Evolutionary conservation across 2,113 vertebrate species (phyloP).

Genomic region (Austrofundulus limnaeus): DNA sequence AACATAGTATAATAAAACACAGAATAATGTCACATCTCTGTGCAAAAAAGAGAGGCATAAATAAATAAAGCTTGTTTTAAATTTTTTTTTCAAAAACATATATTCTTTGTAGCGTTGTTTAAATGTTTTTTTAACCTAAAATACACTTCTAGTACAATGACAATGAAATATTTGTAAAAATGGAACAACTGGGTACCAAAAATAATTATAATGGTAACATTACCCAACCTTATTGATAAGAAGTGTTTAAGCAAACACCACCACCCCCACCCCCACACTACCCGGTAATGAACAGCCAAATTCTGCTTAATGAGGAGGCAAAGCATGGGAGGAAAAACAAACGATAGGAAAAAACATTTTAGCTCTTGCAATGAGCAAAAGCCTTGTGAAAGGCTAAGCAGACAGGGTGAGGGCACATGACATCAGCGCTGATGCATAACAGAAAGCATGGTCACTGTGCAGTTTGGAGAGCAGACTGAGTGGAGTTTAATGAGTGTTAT

Average conservation of each 20-base stretch:
- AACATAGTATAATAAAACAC: background rate
- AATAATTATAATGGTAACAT: background rate
- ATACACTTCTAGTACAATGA: background rate
- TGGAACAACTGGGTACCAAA: background rate
- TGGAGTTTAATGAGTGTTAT: slow-evolving; percentile 18
- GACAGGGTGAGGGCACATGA: slow-evolving; percentile 35
- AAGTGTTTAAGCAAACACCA: no score
- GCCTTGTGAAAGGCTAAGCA: slow-evolving; percentile 46
- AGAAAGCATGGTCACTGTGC: slow-evolving; percentile 25
- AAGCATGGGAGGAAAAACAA: slow-evolving; percentile 17
- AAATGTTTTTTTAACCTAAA: no score
- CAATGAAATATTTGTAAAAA: background rate
- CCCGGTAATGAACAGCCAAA: slow-evolving; percentile 61
- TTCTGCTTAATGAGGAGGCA: slow-evolving; percentile 55
- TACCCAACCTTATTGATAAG: background rate
- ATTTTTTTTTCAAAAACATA: no score
- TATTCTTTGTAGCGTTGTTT: no score
- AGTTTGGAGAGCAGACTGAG: slow-evolving; percentile 19
- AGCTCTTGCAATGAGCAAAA: slow-evolving; percentile 31
- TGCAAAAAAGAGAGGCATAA: background rate
- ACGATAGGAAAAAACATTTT: slow-evolving; percentile 2
- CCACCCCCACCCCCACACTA: slow-evolving; percentile 28
- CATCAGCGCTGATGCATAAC: slow-evolving; percentile 12
- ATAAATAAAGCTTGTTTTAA: background rate
- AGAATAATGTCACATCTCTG: background rate